These are phyloP conservation scores for Lysiphlebus fabarum DNA, from an alignment of 1,140 invertebrate genomes.

Conservation along the genomic window DNA sequence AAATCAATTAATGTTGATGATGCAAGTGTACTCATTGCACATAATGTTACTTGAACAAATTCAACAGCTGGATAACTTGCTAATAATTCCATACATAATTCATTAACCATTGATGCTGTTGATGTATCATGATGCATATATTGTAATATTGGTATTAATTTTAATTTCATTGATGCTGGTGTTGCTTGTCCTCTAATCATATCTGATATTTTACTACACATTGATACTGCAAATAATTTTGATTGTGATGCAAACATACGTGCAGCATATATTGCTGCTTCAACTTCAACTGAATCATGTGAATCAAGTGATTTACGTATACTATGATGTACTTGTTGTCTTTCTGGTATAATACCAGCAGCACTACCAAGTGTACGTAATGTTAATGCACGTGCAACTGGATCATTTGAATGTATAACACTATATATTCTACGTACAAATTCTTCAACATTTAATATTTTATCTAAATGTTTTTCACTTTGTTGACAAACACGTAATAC, in stretches of 20 bases:
- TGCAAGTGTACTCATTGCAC: constrained; percentile 84
- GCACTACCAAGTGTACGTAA: constrained; percentile 87
- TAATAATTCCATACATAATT: constrained; percentile 77
- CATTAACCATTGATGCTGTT: constrained; percentile 74
- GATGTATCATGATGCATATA: constrained; percentile 92
- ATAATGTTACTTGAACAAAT: constrained; percentile 82
- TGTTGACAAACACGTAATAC: constrained; percentile 92
- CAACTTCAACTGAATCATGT: constrained; percentile 91
- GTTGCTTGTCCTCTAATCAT: constrained; percentile 93
- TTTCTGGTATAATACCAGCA: constrained; percentile 87
- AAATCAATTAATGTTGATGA: constrained; percentile 86
- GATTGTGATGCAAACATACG: constrained; percentile 90
- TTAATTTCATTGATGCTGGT: constrained; percentile 86
- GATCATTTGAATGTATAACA: constrained; percentile 96
- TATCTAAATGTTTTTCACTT: constrained; percentile 94
- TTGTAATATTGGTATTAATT: constrained; percentile 85
- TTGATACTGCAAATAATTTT: constrained; percentile 90
- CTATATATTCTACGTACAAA: constrained; percentile 90
- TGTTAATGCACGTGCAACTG: constrained; percentile 86
- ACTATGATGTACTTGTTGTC: constrained; percentile 92
- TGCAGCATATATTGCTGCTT: constrained; percentile 93
- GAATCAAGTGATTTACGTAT: constrained; percentile 90
- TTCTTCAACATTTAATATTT: constrained; percentile 94
- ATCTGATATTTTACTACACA: constrained; percentile 91
- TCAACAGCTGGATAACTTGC: constrained; percentile 84